A percentile compares a stretch with the other conserved stretches of the same genome.
phyloP scores from a whole-genome alignment of 2,888 invertebrate genomes.

The Margaritifera margaritifera region DNA sequence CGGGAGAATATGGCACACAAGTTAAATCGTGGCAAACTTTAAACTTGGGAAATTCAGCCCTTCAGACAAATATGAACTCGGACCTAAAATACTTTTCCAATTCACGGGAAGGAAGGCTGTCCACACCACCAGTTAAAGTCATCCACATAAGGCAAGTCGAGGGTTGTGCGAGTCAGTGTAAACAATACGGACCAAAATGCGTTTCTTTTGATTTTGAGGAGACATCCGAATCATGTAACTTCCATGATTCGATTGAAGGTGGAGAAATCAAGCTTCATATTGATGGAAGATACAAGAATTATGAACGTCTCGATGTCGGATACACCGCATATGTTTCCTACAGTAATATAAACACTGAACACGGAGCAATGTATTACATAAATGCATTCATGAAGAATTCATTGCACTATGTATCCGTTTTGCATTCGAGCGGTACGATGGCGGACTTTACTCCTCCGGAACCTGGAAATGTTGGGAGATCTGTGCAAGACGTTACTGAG shows the following conservation, averaged over 20 bases:
- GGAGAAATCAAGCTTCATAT: slow-evolving; percentile 38
- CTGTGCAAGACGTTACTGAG: slow-evolving; percentile 21
- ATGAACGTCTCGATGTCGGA: slow-evolving; percentile 47
- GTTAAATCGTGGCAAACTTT: slow-evolving; percentile 39
- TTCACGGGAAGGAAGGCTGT: slow-evolving; percentile 44
- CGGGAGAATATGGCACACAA: slow-evolving; percentile 45
- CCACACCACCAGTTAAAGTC: slow-evolving; percentile 28
- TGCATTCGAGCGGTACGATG: slow-evolving; percentile 46
- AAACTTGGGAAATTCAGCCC: slow-evolving; percentile 23
- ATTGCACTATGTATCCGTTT: slow-evolving; percentile 42
- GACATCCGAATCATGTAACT: slow-evolving; percentile 47
- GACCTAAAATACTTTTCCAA: slow-evolving; percentile 38
- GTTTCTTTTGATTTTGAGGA: slow-evolving; percentile 53
- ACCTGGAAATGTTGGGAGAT: slow-evolving; percentile 41
- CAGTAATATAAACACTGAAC: slow-evolving; percentile 29
- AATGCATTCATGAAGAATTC: slow-evolving; percentile 45
- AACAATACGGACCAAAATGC: slow-evolving; percentile 40
- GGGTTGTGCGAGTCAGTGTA: slow-evolving; percentile 42
- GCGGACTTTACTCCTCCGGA: slow-evolving; percentile 54
- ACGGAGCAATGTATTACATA: slow-evolving; percentile 47
- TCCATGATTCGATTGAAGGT: slow-evolving; percentile 46
- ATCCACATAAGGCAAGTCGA: slow-evolving; percentile 22
- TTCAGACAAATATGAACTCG: slow-evolving; percentile 15
- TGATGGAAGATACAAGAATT: slow-evolving; percentile 48
- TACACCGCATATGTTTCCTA: slow-evolving; percentile 41